A percentile compares a stretch with the other conserved stretches of the same genome.
phyloP scores from a whole-genome alignment of 2,113 vertebrate genomes.

The Colinus virginianus region DNA sequence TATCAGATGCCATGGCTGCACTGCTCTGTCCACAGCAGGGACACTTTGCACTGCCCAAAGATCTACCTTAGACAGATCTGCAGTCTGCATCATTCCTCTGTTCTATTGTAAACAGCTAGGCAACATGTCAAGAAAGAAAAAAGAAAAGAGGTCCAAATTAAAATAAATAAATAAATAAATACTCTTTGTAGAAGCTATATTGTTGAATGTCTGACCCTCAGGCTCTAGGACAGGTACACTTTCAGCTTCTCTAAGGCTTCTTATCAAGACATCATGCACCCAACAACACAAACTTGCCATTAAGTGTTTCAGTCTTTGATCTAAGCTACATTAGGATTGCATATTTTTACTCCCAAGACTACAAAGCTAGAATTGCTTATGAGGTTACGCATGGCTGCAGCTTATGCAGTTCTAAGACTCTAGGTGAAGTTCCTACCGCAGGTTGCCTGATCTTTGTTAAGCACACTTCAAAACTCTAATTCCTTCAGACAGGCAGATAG shows the following conservation, averaged over 20 bases:
- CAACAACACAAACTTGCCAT: not conserved
- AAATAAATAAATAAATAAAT: not conserved
- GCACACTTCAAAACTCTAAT: constrained; percentile 44
- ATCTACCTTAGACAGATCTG: not conserved
- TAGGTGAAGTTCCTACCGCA: not conserved
- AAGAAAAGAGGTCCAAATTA: not conserved
- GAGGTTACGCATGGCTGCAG: constrained; percentile 45
- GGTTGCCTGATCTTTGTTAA: constrained; percentile 50
- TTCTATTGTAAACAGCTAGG: not conserved
- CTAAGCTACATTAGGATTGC: constrained; percentile 44
- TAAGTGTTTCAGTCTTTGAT: constrained; percentile 44
- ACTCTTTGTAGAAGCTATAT: not conserved
- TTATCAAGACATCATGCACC: not conserved
- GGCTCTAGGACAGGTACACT: not conserved
- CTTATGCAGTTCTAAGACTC: not conserved
- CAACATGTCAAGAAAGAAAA: not conserved
- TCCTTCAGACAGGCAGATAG: not conserved
- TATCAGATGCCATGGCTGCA: rapidly evolving
- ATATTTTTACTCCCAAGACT: constrained; percentile 23
- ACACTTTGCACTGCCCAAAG: not conserved
- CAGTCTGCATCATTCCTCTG: not conserved
- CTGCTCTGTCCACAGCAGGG: not conserved
- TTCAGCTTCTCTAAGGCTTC: not conserved
- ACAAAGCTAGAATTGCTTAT: constrained; percentile 39
- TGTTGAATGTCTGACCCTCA: not conserved